Base-by-base conservation (phyloP, 2,113 vertebrate species). In the Circaetus cinerascens region DNA sequence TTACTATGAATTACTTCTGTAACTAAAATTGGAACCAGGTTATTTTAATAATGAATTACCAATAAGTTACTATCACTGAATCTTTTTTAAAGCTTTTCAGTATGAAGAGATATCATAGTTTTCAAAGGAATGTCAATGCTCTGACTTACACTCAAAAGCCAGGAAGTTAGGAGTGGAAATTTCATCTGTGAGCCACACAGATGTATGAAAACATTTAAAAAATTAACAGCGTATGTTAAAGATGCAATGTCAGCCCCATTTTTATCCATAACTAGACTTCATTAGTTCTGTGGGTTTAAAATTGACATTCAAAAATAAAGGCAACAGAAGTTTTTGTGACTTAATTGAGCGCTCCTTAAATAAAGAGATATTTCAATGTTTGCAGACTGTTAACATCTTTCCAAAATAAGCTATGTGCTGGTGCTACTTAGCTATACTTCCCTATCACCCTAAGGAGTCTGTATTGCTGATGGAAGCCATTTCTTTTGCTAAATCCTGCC, bases 221-320 rank as follows among this genome's bases (percentile, higher is more conserved):
- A 94, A 93, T 86, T 86, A 92, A 95, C 81, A 91, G 56, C n/a
- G 53, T 95, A 93, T 85, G 77, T 95, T 86, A 82, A 86, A 86
- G 84, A 94, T 59, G 92, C 90, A 66, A 59, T 34, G 90, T 92
- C 94, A 96, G 86, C 72, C 83, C 27, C 59, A 56, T 81, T 95
- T 97, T 76, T 78, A 91, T 68, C 60, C 91, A 30, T 74, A 88
- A 95, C 64, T 72, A 95, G 78, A 79, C 53, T 69, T 93, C 71
- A 81, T 93, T 95, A 84, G 66, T 74, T 90, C 57, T 95, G 83
- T 83, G 87, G 85, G 72, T 87, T 88, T 91, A 83, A 98, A 97
- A 75, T 72, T 88, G 88, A 94, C 90, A 74, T 90, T 95, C 76
- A 86, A 95, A 95, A 95, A 93, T 86, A 79, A 92, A 88, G 48